Percentiles rank a stretch among this genome's conserved stretches.
Conservation (phyloP, 2,113 vertebrate genomes). For the Pedetes capensis region DNA sequence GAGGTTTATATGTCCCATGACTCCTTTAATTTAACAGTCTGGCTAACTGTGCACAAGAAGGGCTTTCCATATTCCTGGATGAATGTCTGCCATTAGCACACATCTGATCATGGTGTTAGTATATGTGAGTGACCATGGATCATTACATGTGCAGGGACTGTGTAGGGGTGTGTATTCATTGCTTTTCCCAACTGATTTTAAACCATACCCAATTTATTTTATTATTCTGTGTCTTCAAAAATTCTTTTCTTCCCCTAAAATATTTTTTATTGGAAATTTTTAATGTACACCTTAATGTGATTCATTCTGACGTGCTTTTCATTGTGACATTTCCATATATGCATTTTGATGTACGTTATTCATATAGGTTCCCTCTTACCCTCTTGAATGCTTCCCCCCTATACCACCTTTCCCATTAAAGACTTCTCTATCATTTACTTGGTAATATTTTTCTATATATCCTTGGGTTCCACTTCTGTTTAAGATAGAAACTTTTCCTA, state of each 20-base stretch:
- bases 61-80: background rate
- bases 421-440: no score
- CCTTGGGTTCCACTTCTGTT: no score
- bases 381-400: no score
- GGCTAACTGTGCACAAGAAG: background rate
- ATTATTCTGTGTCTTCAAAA: background rate
- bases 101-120: background rate
- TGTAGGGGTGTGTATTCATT: background rate
- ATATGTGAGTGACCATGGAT: background rate
- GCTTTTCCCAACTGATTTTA: slow-evolving; percentile 39
- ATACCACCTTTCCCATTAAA: no score
- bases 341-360: no score
- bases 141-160: background rate
- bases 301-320: no score
- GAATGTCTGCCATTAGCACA: background rate
- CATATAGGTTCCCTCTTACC: no score
- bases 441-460: no score
- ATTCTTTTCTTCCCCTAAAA: background rate
- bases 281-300: no score
- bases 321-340: no score
- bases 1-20: slow-evolving; percentile 25
- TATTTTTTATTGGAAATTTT: no score
- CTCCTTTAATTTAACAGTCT: slow-evolving; percentile 46
- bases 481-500: no score
- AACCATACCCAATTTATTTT: slow-evolving; percentile 35